Conservation (phyloP, 2,888 invertebrate genomes). For the Clitarchus hookeri region DNA sequence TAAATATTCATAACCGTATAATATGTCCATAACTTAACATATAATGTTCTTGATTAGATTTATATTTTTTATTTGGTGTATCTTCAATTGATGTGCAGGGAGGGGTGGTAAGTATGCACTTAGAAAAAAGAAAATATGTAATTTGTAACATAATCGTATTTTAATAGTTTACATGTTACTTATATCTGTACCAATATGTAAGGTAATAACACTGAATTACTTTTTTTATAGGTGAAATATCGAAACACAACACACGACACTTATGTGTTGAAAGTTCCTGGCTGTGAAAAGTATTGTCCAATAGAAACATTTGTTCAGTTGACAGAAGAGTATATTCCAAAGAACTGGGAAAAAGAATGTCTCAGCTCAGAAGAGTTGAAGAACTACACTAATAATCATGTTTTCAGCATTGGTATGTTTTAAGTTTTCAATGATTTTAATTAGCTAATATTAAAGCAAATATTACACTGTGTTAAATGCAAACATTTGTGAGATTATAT, state of each 20-base stretch:
- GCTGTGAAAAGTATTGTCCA: conserved; percentile 68
- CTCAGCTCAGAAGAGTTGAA: conserved; percentile 40
- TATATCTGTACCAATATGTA: no score
- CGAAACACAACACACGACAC: conserved; percentile 68
- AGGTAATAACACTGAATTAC: background rate
- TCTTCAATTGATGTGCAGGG: no score
- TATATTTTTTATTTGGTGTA: no score
- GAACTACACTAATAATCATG: background rate
- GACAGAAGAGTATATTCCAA: conserved; percentile 64
- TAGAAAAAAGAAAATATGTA: no score
- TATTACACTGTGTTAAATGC: no score
- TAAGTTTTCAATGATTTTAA: background rate
- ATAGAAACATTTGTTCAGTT: conserved; percentile 61
- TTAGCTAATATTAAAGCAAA: background rate
- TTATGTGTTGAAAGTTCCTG: conserved; percentile 62
- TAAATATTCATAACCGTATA: no score
- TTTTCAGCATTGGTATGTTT: background rate
- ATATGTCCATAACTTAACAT: no score
- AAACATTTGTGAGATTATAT: no score
- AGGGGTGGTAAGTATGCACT: no score
- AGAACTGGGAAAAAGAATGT: conserved; percentile 73
- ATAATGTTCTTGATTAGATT: no score
- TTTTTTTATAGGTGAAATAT: conserved; percentile 62
- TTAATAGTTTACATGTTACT: no score
- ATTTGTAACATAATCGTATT: no score